Base-by-base conservation (phyloP, 2,797 vertebrate genomes). In the Natrix natrix region DNA sequence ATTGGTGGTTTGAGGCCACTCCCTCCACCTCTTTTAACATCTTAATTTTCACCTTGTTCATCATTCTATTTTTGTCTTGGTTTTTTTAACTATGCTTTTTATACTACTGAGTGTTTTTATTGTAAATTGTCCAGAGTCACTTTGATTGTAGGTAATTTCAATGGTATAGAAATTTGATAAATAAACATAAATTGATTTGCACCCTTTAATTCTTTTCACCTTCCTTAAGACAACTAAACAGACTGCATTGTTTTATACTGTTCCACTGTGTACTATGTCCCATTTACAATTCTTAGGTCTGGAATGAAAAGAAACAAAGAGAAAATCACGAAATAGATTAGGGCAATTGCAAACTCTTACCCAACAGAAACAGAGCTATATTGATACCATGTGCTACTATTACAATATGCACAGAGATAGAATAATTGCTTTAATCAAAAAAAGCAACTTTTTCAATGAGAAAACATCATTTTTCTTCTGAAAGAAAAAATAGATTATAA, bases 391-490 rank as follows among this genome's bases (percentile, higher is more conserved):
- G 0, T 0, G 1, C 87, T 88, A 69, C 26, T 57, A 91, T 93
- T 93, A 60, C 43, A 94, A 94, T 95, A 88, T 10, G 87, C 20
- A 26, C 17, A 69, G 1, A 69, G 1, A 86, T 78, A 94, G 88
- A 94, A 6, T 52, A 74, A 0, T 86, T 93, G 88, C 92, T 91
- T 92, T 93, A 94, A 93, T 90, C 88, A 93, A 92, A 88, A 59
- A 88, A 86, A 86, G 37, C 32, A 83, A 88, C 88, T 59, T 92
- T 54, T n/a, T 92, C 20, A 89, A 87, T 92, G 93, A 95, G 66
- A 87, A 95, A 60, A 4, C 10, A 1, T 92, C 55, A 74, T 89
- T 54, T 0, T 90, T 32, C n/a, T 24, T 88, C 86, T 90, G 28
- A 92, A 24, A 92, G 93, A 94, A 93, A 94, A 94, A 1, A 22